Base-by-base conservation (phyloP, 1,140 invertebrate species). In the Sminthurides bifidus region DNA sequence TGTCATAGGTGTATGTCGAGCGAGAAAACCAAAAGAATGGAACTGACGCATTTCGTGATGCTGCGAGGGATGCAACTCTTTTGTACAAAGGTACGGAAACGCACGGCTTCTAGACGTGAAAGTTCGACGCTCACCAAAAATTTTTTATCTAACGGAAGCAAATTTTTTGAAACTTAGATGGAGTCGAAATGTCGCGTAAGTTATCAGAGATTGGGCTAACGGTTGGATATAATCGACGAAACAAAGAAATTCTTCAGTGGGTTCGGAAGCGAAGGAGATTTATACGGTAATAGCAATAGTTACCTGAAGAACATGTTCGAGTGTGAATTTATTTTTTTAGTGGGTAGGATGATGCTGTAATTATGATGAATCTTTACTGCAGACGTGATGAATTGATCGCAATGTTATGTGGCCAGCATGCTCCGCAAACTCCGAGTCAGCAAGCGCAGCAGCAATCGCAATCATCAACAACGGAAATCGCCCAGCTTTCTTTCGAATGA, bases 161-260 rank as follows among this genome's bases (percentile, higher is more conserved):
- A 17, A 23, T 43, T 6, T 51, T 51, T 35, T 38, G 6, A 8
- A n/a, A 23, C 17, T 14, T 23, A 54, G 52, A 54, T 27, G 52
- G 52, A 4, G 15, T 54, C 5, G 53, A 55, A 10, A 33, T 31
- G 30, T 21, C 41, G 31, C 21, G 38, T 10, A 30, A 45, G 24
- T 38, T 55, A 43, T 46, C 53, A 24, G 53, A 55, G 3, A 29
- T 48, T 2, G 53, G 35, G 4, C 23, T 44, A 12, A 55, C 38
- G 10, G 15, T 40, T 10, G 53, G 53, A 3, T 55, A 55, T 31
- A 35, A 23, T 35, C 19, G 53, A 12, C 8, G 53, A 33, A 40
- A 24, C 15, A 55, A 55, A 37, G 53, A 55, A 48, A 55, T 55
- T 6, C 43, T 55, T 10, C 44, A 44, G 21, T 55, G 53, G 53